phyloP scores from a whole-genome alignment of 2,797 vertebrate species.

The Loriculus beryllinus region DNA sequence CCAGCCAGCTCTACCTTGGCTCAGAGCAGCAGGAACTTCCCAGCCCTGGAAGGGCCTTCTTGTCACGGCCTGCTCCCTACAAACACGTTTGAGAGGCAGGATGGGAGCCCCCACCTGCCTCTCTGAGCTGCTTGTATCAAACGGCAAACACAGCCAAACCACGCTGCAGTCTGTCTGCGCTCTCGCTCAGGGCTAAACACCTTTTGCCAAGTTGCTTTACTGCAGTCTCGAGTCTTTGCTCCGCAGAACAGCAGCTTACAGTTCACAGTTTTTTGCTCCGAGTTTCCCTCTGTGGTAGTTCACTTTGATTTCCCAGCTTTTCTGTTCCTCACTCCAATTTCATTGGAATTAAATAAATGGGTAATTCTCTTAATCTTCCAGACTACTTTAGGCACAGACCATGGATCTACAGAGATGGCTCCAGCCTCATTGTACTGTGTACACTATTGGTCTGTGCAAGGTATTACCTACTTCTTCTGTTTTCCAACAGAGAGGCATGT shows the following conservation, averaged over 20 bases:
- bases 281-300: neutral
- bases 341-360: neutral
- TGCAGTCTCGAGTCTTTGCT: neutral
- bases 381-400: neutral
- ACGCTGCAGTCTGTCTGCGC: neutral
- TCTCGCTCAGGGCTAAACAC: constrained; percentile 25
- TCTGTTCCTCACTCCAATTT: neutral
- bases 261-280: neutral
- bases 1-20: constrained; percentile 34
- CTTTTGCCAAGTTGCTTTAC: neutral
- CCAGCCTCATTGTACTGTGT: neutral
- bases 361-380: neutral
- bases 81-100: neutral
- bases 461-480: neutral
- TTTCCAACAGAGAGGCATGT: constrained; percentile 75
- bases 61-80: constrained; percentile 4
- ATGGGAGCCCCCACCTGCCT: neutral
- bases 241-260: neutral
- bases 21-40: constrained; percentile 23
- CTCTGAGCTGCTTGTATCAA: neutral
- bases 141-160: neutral
- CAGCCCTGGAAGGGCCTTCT: constrained; percentile 8
- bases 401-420: neutral
- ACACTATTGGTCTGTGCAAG: fast-evolving
- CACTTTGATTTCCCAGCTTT: neutral